Percentiles rank a stretch among this genome's conserved stretches.
Evolutionary conservation across 2,113 vertebrate species (phyloP).

Genomic region (Tyrannus savana): DNA sequence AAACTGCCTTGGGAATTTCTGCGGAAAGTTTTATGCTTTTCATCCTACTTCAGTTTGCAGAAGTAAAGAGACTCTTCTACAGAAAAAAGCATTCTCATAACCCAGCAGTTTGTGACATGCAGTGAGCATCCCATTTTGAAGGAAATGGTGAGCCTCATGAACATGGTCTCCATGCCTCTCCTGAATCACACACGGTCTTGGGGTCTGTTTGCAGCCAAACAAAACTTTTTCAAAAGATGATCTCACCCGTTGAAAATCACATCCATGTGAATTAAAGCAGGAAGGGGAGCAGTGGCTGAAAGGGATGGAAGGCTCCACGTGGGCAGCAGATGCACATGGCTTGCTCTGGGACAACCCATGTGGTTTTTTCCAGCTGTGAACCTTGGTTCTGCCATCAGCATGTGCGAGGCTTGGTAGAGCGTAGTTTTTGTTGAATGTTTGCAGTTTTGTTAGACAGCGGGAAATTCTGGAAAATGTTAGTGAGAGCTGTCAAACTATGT

Average conservation of each 20-base stretch:
- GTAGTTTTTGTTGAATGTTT: not conserved
- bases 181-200: not conserved
- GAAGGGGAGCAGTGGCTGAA: not conserved
- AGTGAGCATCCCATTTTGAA: not conserved
- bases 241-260: not conserved
- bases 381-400: not conserved
- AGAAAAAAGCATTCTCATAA: not conserved
- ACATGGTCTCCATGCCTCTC: not conserved
- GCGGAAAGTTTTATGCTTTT: not conserved
- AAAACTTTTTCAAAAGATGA: not conserved
- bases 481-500: not conserved
- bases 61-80: not conserved
- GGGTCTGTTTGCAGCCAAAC: not conserved
- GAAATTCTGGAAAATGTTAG: conserved; percentile 17
- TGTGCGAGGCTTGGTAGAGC: not conserved
- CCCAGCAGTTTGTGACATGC: not conserved
- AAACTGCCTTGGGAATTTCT: not conserved
- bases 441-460: not conserved
- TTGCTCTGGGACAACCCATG: not conserved
- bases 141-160: not conserved
- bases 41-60: not conserved
- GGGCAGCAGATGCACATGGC: conserved; percentile 11
- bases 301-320: not conserved
- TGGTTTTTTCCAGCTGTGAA: not conserved
- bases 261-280: not conserved